Evolutionary conservation across 2,113 vertebrate species (phyloP).

Genomic region (Potamarius usumacintae): DNA sequence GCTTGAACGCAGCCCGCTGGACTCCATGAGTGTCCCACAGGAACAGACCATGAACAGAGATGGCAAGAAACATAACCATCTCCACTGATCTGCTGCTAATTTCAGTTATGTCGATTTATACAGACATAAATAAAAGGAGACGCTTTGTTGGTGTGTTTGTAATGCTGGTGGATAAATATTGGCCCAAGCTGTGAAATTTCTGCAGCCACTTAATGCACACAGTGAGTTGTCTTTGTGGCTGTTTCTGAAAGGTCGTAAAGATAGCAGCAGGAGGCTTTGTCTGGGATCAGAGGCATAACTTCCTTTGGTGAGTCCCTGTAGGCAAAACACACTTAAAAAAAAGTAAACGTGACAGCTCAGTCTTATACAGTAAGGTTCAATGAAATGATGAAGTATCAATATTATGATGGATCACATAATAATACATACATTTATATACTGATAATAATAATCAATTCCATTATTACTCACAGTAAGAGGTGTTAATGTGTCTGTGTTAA

Average conservation of each 20-base stretch:
- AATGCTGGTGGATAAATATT: conserved; percentile 16
- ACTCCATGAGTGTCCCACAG: conserved; percentile 48
- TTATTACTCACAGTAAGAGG: neutral
- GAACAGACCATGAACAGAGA: neutral
- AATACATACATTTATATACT: neutral
- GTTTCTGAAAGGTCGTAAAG: conserved; percentile 33
- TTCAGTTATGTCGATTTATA: neutral
- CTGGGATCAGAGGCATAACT: neutral
- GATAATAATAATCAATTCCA: neutral
- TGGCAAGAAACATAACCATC: neutral
- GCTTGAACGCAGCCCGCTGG: conserved; percentile 50
- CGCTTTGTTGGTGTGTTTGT: neutral
- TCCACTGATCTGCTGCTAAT: conserved; percentile 10
- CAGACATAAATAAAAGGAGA: neutral
- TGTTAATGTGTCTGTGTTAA: neutral
- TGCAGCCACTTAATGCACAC: conserved; percentile 1
- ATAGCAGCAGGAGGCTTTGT: conserved; percentile 6
- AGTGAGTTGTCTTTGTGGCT: conserved; percentile 15
- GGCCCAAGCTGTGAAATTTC: conserved; percentile 17
- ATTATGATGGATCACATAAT: neutral
- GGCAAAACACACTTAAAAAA: conserved; percentile 4
- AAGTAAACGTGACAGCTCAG: neutral
- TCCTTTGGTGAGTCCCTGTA: neutral
- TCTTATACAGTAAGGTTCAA: neutral
- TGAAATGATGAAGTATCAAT: neutral